Percentiles rank a stretch among this genome's conserved stretches.
Evolutionary conservation across 2,113 vertebrate species (phyloP).

Genomic region (Panurus biarmicus): DNA sequence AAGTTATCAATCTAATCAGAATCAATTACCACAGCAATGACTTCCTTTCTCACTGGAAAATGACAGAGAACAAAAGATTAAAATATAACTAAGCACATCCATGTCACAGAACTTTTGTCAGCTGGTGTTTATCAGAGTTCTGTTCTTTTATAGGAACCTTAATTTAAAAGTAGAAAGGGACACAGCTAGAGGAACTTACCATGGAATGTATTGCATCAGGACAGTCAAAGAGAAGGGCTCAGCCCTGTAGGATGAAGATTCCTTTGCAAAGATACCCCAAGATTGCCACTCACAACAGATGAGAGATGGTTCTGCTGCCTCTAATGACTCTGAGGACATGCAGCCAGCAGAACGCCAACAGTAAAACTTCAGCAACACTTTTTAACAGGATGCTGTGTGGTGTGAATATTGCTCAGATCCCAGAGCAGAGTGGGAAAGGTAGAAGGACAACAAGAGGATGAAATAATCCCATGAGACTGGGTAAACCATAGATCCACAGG

Average conservation of each 20-base stretch:
- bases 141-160: neutral
- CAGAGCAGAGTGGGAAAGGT: neutral
- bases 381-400: neutral
- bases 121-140: neutral
- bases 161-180: neutral
- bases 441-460: neutral
- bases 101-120: neutral
- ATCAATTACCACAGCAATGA: neutral
- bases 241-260: neutral
- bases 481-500: neutral
- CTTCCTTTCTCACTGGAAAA: neutral
- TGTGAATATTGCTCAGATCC: neutral
- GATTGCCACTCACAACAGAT: neutral
- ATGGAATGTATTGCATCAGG: neutral
- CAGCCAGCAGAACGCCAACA: neutral
- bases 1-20: neutral
- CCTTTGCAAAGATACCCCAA: neutral
- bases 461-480: neutral
- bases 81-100: neutral
- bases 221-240: neutral
- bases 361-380: neutral
- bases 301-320: neutral
- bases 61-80: neutral
- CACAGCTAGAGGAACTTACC: neutral
- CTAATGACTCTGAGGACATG: neutral